Base-by-base conservation (phyloP, 2,113 vertebrate genomes). In the Myotis brandtii region DNA sequence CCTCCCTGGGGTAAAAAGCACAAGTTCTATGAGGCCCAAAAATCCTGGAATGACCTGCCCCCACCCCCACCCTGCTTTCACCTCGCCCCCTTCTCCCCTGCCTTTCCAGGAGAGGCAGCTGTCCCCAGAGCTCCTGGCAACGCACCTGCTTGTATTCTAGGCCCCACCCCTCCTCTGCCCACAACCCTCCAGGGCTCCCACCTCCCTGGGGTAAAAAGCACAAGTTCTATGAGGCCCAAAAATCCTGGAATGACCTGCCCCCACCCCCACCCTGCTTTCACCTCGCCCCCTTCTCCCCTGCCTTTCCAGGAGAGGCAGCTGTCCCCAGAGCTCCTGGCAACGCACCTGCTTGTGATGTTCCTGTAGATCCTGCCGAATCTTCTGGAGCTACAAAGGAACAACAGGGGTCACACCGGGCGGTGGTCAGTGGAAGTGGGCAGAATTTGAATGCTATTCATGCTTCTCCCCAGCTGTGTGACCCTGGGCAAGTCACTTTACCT, bases 261-360 rank as follows among this genome's bases (percentile, higher is more conserved):
- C 4, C 48, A 4, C 21, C 30, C n/a, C 30, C 14, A 25, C 20
- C 34, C 56, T 7, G 0, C 9, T 1, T 30, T 13, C 12, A 10
- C 23, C 50, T 6, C 20, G 5, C 9, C 20, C 34, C 10, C 1
- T 14, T 13, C 13, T 30, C 9, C 48, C 16, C 17, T 50, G 66
- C 50, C 23, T 64, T 85, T 66, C 32, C 3, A 30, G 46, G 66
- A 67, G 16, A 25, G 16, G 4, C 40, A 10, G n/a, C 52, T 1
- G 6, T 2, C 12, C 9, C 46, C 50, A 40, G 6, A 40, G 48
- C 40, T 69, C 87, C 21, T 0, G 4, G 46, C 2, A 5, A 25
- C 25, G 7, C 40, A 97, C 97, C 82, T 88, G 93, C 32, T 18
- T 59, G 4, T 69, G 67, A n/a, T 93, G 81, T 0, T 91, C 94